A percentile compares a stretch with the other conserved stretches of the same genome.
Evolutionary conservation across 1,140 invertebrate species (phyloP).

Genomic region (Leptinotarsa defecta): DNA sequence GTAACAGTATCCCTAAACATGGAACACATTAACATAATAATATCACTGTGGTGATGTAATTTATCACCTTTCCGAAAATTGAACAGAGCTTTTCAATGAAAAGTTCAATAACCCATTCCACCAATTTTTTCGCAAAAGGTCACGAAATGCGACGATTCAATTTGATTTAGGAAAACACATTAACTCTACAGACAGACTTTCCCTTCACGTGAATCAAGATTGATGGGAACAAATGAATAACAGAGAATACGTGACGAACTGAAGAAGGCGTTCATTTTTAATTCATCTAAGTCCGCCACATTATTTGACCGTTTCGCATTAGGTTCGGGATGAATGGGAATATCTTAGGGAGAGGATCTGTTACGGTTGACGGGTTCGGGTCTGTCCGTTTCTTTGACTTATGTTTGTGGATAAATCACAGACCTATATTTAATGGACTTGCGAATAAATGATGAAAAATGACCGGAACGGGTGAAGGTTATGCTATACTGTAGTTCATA

Average conservation of each 20-base stretch:
- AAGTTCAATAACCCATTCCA: background rate
- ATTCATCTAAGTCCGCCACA: constrained; percentile 11
- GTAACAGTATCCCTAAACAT: too few species aligned
- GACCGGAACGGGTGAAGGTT: too few species aligned
- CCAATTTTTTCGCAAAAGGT: constrained; percentile 1
- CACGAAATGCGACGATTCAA: constrained; percentile 18
- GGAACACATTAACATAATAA: background rate
- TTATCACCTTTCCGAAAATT: background rate
- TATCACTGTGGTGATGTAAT: background rate
- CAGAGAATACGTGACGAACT: constrained; percentile 11
- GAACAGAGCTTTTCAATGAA: background rate
- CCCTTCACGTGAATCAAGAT: constrained; percentile 14
- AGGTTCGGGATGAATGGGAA: background rate
- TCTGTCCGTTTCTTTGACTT: background rate
- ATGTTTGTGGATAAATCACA: background rate
- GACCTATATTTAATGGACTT: too few species aligned
- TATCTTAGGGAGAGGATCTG: background rate
- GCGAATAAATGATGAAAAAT: too few species aligned
- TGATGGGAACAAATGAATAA: constrained; percentile 21
- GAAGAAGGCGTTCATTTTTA: constrained; percentile 8
- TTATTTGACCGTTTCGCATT: constrained; percentile 4
- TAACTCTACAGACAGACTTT: constrained; percentile 13
- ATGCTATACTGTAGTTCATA: too few species aligned
- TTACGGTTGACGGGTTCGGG: background rate
- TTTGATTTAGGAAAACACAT: constrained; percentile 16